Evolutionary conservation across 2,797 vertebrate species (phyloP), one percentile per base, ranked within the genome.

Genomic region (Morelia viridis): DNA sequence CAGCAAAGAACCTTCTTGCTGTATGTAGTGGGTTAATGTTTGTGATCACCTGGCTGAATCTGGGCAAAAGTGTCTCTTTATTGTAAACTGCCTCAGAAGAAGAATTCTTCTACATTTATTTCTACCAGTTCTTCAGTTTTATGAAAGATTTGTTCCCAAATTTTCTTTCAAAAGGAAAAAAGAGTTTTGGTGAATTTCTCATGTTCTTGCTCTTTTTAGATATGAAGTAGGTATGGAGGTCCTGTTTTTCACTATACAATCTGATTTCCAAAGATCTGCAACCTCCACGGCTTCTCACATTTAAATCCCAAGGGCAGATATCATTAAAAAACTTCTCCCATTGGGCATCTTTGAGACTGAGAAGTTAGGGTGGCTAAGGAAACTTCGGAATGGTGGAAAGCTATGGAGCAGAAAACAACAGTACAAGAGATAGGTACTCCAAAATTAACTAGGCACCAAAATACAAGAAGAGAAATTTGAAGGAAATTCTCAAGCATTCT

Each of bases 1-100:
- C 97, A 17, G 96, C 97, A 94, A 98, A 98, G 96, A 98, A 98
- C 89, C 89, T 98, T 60, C 96, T 98, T 41, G 97, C 96, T 19
- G 98, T 98, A 95, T 92, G 90, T 94, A 94, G 89, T 88, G 17
- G 22, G 19, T 31, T 60, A 17, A 46, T 64, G 7, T 71, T 41
- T 68, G 31, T 56, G 58, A 46, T n/a, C 22, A 90, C 22, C 5
- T 90, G 53, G 41, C 5, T 11, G 57, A 57, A 35, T 5, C 4
- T 46, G 71, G n/a, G 35, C 15, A 91, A 76, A 76, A 31, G 28
- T 50, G 26, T 13, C 10, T 50, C 28, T 58, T 64, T 58, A 17
- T 22, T 28, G 15, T 85, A 65, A 12, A 50, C 24, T 56, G 46
- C 9, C 80, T 62, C 58, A 80, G 76, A 46, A 80, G 41, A 76